Base-by-base conservation (phyloP, 1,140 invertebrate species). In the Mycetomoellerius zeteki region DNA sequence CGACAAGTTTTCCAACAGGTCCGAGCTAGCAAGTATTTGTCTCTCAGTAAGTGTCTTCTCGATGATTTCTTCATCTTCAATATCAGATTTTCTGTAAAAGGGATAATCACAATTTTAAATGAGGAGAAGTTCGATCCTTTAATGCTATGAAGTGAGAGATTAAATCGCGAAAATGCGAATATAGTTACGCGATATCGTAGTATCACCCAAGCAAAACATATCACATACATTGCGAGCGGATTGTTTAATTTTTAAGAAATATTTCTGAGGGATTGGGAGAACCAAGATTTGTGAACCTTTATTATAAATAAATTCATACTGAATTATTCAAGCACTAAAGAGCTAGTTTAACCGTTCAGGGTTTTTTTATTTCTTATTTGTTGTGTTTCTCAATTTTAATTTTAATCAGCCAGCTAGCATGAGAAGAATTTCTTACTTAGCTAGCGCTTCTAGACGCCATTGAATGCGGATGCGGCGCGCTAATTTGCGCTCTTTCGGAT, bases 401-500 rank as follows among this genome's bases (percentile, higher is more conserved):
- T 75, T 14, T 47, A 67, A 67, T 50, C 24, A 43, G 21, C 4
- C 1, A 43, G n/a, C n/a, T n/a, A 69, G 54, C 5, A 10, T 27
- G 14, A 37, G 21, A n/a, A 21, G n/a, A 89, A 76, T 3, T 50
- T 73, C 88, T 89, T 95, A 97, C 96, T 95, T 96, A 93, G 96
- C 96, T 54, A 96, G 88, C 52, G 95, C 96, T 89, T 96, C 96
- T 78, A 96, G 92, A 75, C 96, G 95, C 56, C 95, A 95, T 93
- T 97, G 95, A 89, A 97, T 97, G 78, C 97, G 95, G 24, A 97
- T 92, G 65, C 94, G 95, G 73, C 97, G 95, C 0, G 96, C 97
- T 10, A 96, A 94, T 94, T 97, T 97, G 60, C 97, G 92, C 92
- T 97, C 96, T n/a, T 95, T 94, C 7, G 96, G 95, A 94, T 97